Percentiles rank a stretch among this genome's conserved stretches.
Evolutionary conservation across 2,113 vertebrate genomes (phyloP).

Genomic region (Bos javanicus): DNA sequence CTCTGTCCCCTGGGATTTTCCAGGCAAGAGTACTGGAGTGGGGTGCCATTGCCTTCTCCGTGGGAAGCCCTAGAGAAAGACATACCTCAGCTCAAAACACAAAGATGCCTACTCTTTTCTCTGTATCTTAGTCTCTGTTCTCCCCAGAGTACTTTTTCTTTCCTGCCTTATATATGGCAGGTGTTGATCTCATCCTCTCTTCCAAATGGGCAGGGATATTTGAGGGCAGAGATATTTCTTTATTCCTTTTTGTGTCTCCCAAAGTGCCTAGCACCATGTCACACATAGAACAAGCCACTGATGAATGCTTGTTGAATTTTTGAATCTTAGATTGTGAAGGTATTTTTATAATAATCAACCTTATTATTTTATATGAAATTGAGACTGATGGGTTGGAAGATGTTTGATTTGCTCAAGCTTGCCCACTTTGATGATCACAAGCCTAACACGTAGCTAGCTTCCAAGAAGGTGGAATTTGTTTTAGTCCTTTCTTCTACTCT

Average conservation of each 20-base stretch:
- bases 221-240: not conserved
- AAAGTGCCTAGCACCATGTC: not conserved
- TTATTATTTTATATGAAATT: not conserved
- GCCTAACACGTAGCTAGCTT: not conserved
- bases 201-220: not conserved
- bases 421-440: not conserved
- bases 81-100: not conserved
- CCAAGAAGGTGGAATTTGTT: not conserved
- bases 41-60: too few relatives aligned
- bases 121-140: not conserved
- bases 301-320: not conserved
- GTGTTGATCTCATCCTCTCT: not conserved
- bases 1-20: too few relatives aligned
- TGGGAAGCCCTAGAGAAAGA: not conserved
- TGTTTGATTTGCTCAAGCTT: not conserved
- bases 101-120: not conserved
- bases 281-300: not conserved
- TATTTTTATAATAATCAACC: not conserved
- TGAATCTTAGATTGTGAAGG: not conserved
- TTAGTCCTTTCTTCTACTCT: not conserved
- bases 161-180: accelerated
- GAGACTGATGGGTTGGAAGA: not conserved
- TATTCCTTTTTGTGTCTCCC: not conserved
- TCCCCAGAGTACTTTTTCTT: not conserved
- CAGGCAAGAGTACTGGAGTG: too few relatives aligned